Evolutionary conservation across 2,888 invertebrate species (phyloP), one percentile per base, ranked within the genome.

Genomic region (Eupithecia pulchellata): DNA sequence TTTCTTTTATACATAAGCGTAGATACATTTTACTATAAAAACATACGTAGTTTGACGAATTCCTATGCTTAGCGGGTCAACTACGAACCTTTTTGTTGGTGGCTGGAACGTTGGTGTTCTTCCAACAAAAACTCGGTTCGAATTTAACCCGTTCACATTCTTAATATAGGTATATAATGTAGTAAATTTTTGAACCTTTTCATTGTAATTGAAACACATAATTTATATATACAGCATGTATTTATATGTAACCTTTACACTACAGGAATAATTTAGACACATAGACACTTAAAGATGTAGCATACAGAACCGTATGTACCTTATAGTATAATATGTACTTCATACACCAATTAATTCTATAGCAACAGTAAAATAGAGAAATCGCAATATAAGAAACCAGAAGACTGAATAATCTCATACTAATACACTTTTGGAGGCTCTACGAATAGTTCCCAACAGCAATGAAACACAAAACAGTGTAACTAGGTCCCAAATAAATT

Each of bases 381-480:
- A 66, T 30, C 47, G 66, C 66, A 66, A 60, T 66, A 58, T 52
- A 64, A 47, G 60, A 25, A 67, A 67, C 60, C 61, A 25, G 66
- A 67, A 67, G 66, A 67, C 66, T 67, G 66, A 67, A 34, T 29
- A 42, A 25, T 58, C 36, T 61, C 52, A 20, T 32, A 36, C 20
- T 36, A 36, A 61, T 61, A 34, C 36, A 25, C 11, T 20, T 60
- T 58, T 32, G 8, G 9, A 30, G 32, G n/a, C 11, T 52, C 42
- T 52, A 25, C 11, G 4, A 60, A 30, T n/a, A 32, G n/a, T 27
- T 60, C 32, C 32, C 58, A 60, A 32, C 32, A 60, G 58, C n/a
- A 32, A 30, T 1, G n/a, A 58, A 30, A n/a, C 8, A 17, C 17
- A 17, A 30, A 30, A 29, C 11, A 1, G 3, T 25, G 6, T 4